Percentiles rank a stretch among this genome's conserved stretches.
phyloP scores from a whole-genome alignment of 2,797 vertebrate genomes.

The Kryptolebias ocellatus region DNA sequence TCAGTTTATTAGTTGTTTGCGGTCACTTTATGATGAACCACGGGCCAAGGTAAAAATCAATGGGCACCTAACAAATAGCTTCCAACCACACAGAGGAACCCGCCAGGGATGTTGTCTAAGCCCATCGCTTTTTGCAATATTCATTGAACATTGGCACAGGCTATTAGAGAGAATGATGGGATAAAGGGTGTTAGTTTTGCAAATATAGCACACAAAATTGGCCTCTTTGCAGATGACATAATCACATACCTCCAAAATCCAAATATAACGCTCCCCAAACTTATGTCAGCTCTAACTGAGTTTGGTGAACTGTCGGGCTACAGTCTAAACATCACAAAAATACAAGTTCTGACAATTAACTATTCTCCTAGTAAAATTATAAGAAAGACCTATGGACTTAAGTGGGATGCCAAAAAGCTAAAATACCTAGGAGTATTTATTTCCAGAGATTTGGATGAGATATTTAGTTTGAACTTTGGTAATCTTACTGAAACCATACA shows the following conservation, averaged over 20 bases:
- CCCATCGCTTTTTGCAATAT: not conserved
- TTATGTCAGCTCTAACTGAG: not conserved
- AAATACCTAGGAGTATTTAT: not conserved
- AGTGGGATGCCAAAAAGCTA: not conserved
- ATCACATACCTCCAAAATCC: not conserved
- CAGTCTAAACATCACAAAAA: not conserved
- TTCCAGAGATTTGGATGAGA: not conserved
- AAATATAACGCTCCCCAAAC: not conserved
- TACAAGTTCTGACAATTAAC: not conserved
- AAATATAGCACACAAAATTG: not conserved
- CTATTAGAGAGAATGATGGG: too few relatives aligned
- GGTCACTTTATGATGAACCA: not conserved
- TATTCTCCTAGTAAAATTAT: not conserved
- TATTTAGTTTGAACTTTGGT: not conserved
- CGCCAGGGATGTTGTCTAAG: not conserved
- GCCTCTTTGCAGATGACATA: not conserved
- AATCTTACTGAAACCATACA: not conserved
- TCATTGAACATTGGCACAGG: not conserved
- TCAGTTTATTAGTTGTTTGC: not conserved
- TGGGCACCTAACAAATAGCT: not conserved
- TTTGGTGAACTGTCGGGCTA: not conserved
- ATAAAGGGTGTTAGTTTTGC: not conserved
- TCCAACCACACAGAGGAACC: not conserved
- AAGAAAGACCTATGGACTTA: not conserved
- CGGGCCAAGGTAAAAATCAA: conserved; percentile 6